Conservation (phyloP, 2,888 invertebrate species). For the Azorinus chamasolen region DNA sequence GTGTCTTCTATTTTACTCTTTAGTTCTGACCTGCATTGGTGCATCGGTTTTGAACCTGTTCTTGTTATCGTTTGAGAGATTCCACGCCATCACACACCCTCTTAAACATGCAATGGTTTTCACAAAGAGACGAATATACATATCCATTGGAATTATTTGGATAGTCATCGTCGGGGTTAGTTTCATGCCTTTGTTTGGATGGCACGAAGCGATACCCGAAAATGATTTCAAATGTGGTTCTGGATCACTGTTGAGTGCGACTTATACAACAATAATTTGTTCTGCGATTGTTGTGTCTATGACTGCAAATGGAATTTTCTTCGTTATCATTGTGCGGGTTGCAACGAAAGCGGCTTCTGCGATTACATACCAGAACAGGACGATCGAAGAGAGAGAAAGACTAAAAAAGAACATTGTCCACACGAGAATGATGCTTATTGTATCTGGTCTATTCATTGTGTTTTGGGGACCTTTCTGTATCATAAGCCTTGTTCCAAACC, state of each 20-base stretch:
- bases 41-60: conserved; percentile 31
- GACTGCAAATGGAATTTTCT: too few species aligned
- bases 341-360: too few species aligned
- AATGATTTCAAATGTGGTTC: too few species aligned
- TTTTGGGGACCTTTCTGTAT: conserved; percentile 30
- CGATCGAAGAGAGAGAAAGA: background rate
- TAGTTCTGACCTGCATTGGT: conserved; percentile 8
- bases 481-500: background rate
- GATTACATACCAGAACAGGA: too few species aligned
- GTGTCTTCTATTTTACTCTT: conserved; percentile 15
- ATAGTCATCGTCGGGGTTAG: conserved; percentile 12
- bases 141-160: conserved; percentile 20
- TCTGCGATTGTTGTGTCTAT: too few species aligned
- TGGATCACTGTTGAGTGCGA: too few species aligned
- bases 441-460: conserved; percentile 37
- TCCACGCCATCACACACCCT: conserved; percentile 27
- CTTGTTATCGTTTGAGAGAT: conserved; percentile 30
- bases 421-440: conserved; percentile 31
- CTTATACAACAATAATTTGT: too few species aligned
- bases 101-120: conserved; percentile 12
- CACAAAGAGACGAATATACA: conserved; percentile 21
- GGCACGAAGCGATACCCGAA: too few species aligned
- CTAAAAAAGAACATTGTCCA: conserved; percentile 8
- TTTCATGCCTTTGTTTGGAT: conserved; percentile 15
- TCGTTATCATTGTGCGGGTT: too few species aligned